Evolutionary conservation across 2,797 vertebrate species (phyloP).

Genomic region (Graptemys geographica): DNA sequence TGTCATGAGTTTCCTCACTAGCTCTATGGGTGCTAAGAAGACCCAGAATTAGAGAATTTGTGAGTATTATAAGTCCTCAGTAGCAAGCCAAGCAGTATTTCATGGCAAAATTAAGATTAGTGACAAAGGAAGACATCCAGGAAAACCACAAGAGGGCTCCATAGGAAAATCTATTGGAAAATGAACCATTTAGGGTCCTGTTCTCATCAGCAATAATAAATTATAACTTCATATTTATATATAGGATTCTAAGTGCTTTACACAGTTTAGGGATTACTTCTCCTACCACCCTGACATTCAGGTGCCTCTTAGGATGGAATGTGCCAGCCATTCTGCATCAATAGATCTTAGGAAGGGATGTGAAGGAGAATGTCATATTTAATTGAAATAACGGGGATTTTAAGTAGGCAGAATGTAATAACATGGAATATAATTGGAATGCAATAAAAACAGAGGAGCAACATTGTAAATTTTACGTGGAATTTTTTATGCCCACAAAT

Average conservation of each 20-base stretch:
- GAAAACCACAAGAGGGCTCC: neutral
- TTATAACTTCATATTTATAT: neutral
- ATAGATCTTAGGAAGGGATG: neutral
- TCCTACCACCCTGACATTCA: neutral
- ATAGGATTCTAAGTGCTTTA: neutral
- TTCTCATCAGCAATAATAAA: neutral
- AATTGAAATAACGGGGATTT: neutral
- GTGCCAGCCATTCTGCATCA: neutral
- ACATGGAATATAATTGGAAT: neutral
- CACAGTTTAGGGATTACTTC: neutral
- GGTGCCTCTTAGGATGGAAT: neutral
- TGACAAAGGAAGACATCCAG: neutral
- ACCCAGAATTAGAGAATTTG: neutral
- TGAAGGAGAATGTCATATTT: neutral
- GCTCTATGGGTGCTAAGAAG: neutral
- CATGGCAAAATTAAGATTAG: neutral
- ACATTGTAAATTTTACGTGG: neutral
- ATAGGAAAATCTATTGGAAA: neutral
- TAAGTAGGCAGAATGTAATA: neutral
- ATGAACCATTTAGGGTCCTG: neutral
- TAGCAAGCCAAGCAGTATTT: neutral
- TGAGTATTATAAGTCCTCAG: neutral
- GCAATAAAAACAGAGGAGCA: neutral
- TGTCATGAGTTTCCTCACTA: neutral
- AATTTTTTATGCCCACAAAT: neutral